Conservation (phyloP, 2,888 invertebrate genomes). For the Fragum whitleyi region DNA sequence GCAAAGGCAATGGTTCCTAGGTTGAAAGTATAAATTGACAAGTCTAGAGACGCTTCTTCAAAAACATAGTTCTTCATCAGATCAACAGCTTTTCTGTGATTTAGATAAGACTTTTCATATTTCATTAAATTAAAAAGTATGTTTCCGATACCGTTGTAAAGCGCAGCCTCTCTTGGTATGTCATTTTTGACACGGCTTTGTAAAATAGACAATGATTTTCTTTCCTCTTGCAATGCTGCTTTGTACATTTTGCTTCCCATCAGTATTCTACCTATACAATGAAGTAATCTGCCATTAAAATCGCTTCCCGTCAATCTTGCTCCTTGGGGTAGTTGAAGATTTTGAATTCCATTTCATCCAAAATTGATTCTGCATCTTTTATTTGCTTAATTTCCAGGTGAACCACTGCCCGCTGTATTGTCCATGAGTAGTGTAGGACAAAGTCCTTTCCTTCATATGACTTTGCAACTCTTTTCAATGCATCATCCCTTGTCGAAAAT, state of each 20-base stretch:
- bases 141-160: slow-evolving; percentile 18
- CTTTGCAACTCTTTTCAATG: neutral
- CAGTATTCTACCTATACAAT: slow-evolving; percentile 13
- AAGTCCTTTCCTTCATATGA: neutral
- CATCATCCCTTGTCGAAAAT: neutral
- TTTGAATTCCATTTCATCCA: neutral
- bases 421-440: neutral
- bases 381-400: neutral
- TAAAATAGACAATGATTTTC: neutral
- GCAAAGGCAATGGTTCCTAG: slow-evolving; percentile 16
- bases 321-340: neutral
- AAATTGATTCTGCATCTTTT: neutral
- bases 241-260: neutral
- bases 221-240: neutral
- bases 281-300: slow-evolving; percentile 6
- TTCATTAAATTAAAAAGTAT: neutral
- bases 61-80: slow-evolving; percentile 12
- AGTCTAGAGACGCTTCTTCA: slow-evolving; percentile 8
- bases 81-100: slow-evolving; percentile 24
- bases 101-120: neutral
- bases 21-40: slow-evolving; percentile 25
- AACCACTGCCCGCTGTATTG: neutral
- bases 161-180: slow-evolving; percentile 3
- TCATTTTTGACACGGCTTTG: neutral
- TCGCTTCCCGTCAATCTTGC: neutral